Percentiles rank a stretch among this genome's conserved stretches.
Evolutionary conservation across 2,888 invertebrate species (phyloP).

Genomic region (Parnassius smintheus): DNA sequence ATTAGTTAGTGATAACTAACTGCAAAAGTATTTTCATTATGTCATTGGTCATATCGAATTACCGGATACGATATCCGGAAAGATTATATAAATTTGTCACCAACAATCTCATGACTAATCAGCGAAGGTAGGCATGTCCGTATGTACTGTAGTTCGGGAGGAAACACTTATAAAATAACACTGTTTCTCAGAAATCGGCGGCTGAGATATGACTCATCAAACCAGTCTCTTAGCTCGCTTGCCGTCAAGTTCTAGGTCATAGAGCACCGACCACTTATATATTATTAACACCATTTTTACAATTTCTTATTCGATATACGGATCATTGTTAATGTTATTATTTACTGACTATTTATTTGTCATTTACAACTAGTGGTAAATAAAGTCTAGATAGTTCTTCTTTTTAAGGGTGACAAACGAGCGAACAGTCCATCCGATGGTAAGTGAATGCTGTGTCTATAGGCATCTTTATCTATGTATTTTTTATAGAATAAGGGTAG

Average conservation of each 20-base stretch:
- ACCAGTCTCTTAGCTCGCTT: slow-evolving; percentile 44
- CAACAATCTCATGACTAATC: slow-evolving; percentile 41
- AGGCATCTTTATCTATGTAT: no score
- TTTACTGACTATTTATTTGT: no score
- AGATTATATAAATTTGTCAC: slow-evolving; percentile 33
- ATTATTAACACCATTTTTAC: slow-evolving; percentile 2
- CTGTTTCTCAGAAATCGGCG: slow-evolving; percentile 57
- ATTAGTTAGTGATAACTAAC: slow-evolving; percentile 1
- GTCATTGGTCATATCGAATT: slow-evolving; percentile 46
- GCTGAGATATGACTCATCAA: slow-evolving; percentile 43
- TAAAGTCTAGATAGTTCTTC: no score
- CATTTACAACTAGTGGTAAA: no score
- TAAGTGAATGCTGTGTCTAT: no score
- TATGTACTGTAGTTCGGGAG: slow-evolving; percentile 44
- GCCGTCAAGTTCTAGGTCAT: slow-evolving; percentile 72
- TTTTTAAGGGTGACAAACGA: no score
- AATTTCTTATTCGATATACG: not conserved
- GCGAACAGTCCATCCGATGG: no score
- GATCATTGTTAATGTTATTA: no score
- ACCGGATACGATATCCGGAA: slow-evolving; percentile 23
- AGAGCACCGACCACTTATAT: slow-evolving; percentile 45
- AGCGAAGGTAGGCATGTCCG: slow-evolving; percentile 27
- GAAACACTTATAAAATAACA: slow-evolving; percentile 59
- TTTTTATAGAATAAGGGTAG: no score
- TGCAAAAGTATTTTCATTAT: slow-evolving; percentile 10